Conservation (phyloP, 1,140 invertebrate species). For the Leptinotarsa defecta region DNA sequence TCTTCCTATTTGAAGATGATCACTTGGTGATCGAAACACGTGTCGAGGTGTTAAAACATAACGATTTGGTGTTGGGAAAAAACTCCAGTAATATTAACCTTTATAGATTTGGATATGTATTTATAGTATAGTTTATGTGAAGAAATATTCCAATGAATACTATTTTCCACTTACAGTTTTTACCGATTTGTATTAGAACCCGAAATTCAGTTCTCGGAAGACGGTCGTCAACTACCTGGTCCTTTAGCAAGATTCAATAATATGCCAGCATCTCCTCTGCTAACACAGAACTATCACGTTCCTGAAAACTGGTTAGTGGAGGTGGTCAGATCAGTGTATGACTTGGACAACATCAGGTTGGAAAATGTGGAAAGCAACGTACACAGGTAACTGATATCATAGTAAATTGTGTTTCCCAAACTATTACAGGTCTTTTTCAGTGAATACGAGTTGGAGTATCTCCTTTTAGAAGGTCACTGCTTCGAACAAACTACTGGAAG, state of each 20-base stretch:
- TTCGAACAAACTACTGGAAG: constrained; percentile 90
- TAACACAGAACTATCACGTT: constrained; percentile 94
- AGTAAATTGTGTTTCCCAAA: not conserved
- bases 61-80: too few species aligned
- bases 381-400: constrained; percentile 62
- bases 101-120: not conserved
- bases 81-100: too few species aligned
- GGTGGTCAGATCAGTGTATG: constrained; percentile 90
- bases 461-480: constrained; percentile 94
- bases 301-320: constrained; percentile 99
- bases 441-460: constrained; percentile 89
- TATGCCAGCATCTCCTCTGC: constrained; percentile 86
- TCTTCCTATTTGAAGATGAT: too few species aligned
- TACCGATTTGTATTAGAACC: constrained; percentile 95
- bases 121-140: not conserved
- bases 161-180: constrained; percentile 68
- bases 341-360: constrained; percentile 96
- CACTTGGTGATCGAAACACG: too few species aligned
- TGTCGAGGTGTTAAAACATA: too few species aligned
- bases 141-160: not conserved
- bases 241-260: constrained; percentile 84
- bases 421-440: constrained; percentile 62
- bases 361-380: constrained; percentile 81
- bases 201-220: constrained; percentile 77
- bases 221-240: constrained; percentile 69